Evolutionary conservation across 2,113 vertebrate genomes (phyloP), one percentile per base, ranked within the genome.

Genomic region (Peromyscus leucopus): DNA sequence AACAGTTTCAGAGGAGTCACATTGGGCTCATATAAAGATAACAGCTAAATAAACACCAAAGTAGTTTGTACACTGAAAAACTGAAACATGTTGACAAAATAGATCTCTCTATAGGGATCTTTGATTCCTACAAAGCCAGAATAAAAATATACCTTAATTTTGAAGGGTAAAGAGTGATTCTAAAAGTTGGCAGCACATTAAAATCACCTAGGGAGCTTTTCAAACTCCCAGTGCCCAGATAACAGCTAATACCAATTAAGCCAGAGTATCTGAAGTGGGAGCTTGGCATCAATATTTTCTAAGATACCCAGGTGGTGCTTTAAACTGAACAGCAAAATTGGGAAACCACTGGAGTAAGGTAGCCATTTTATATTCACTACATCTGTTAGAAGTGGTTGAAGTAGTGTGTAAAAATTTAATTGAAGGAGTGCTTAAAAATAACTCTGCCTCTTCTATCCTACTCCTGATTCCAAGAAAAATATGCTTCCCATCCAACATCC

Each of bases 181-280:
- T 91, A 95, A 92, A 96, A 96, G 28, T 46, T 74, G 92, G 33
- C 57, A 78, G 51, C 63, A 93, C 33, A 59, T 92, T 67, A 80
- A 8, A 91, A 78, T 51, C 85, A 89, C 15, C 90, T 31, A 31
- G 76, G 86, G 95, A 96, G 72, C 2, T 93, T 96, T 90, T 90
- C 28, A 96, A 84, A 93, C 21, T 93, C 85, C 75, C 75, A 85
- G 4, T 67, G 33, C 89, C 31, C 75, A 91, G 12, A 74, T 94
- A 95, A 95, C 11, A 94, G 91, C 91, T 93, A 89, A 94, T 95
- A 76, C 42, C 91, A 93, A 86, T 94, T 95, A 97, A 93, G 39
- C 46, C 69, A 74, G n/a, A 88, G 74, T 89, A 28, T 36, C 61
- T 92, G 42, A 1, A 61, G 39, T 78, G 19, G 42, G 46, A 95